Conservation (phyloP, 2,888 invertebrate species). For the Anagyrus pseudococci region DNA sequence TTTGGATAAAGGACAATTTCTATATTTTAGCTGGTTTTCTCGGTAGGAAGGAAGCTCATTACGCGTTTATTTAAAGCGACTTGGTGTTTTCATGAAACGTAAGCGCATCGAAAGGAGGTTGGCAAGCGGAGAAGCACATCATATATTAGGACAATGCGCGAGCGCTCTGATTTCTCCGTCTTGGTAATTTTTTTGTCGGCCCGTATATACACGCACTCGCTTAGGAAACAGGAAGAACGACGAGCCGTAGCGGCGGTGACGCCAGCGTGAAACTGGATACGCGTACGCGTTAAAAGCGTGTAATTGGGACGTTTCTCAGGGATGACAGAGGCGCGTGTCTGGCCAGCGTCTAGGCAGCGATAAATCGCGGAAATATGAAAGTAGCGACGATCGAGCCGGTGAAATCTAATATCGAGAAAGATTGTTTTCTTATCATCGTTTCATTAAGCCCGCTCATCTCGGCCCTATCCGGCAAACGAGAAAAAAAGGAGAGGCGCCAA, state of each 20-base stretch:
- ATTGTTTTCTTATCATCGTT: too few species aligned
- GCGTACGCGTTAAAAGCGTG: background rate
- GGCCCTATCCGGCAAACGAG: too few species aligned
- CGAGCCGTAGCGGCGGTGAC: background rate
- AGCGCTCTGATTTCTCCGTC: background rate
- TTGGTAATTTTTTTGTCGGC: background rate
- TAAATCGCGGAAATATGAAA: slow-evolving; percentile 26
- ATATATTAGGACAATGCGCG: background rate
- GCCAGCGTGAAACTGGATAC: slow-evolving; percentile 6
- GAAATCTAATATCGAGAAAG: slow-evolving; percentile 19
- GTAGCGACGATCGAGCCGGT: background rate
- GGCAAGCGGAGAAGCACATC: background rate
- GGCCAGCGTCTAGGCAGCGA: slow-evolving; percentile 27
- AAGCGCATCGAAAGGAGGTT: too few species aligned
- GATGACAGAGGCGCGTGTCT: background rate
- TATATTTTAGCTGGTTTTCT: too few species aligned
- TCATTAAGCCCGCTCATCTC: too few species aligned
- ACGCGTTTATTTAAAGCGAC: too few species aligned
- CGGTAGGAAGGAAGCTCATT: too few species aligned
- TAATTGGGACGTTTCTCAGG: slow-evolving; percentile 19
- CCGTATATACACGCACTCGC: background rate
- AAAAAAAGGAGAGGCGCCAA: too few species aligned
- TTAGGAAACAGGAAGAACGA: background rate
- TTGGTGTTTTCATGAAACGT: too few species aligned
- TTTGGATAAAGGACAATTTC: too few species aligned